These are phyloP conservation scores for Desoria tigrina DNA, from an alignment of 2,888 invertebrate genomes.

Conservation along the genomic window DNA sequence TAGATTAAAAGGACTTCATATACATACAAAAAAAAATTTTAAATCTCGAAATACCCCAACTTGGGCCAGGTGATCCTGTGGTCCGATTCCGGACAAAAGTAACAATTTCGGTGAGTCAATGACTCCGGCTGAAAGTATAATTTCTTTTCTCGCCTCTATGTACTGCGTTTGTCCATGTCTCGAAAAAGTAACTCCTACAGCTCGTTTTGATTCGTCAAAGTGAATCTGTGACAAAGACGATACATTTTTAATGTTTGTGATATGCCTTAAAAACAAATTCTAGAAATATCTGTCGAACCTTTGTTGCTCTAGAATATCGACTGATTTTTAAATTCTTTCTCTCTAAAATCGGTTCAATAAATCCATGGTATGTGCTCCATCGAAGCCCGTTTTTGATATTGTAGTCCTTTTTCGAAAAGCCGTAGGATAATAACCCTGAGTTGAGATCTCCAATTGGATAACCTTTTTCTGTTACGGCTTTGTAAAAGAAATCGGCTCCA, in stretches of 20 bases:
- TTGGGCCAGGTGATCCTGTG: conserved; percentile 19
- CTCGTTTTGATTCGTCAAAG: conserved; percentile 13
- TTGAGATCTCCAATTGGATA: conserved; percentile 30
- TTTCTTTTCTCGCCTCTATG: conserved; percentile 30
- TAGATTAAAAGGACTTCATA: not conserved
- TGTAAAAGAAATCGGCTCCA: conserved; percentile 17
- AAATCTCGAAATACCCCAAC: conserved; percentile 20
- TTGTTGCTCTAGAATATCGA: conserved; percentile 29
- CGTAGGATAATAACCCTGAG: conserved; percentile 16
- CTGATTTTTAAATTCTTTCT: conserved; percentile 19
- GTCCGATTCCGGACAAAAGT: conserved; percentile 31
- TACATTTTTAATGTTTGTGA: too few relatives aligned
- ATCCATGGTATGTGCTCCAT: conserved; percentile 33
- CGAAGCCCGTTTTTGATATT: conserved; percentile 38
- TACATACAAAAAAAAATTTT: too few relatives aligned
- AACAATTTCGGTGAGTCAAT: conserved; percentile 23
- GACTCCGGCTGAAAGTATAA: conserved; percentile 25
- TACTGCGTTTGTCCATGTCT: conserved; percentile 25
- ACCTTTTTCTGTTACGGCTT: conserved; percentile 29
- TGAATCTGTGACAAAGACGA: too few relatives aligned
- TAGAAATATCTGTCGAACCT: conserved; percentile 7
- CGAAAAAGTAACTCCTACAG: conserved; percentile 34
- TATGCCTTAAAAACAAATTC: not conserved
- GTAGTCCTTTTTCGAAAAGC: conserved; percentile 34
- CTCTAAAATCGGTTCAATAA: conserved; percentile 25